These are phyloP conservation scores for Dolomedes plantarius DNA, from an alignment of 2,888 invertebrate genomes.

Conservation along the genomic window DNA sequence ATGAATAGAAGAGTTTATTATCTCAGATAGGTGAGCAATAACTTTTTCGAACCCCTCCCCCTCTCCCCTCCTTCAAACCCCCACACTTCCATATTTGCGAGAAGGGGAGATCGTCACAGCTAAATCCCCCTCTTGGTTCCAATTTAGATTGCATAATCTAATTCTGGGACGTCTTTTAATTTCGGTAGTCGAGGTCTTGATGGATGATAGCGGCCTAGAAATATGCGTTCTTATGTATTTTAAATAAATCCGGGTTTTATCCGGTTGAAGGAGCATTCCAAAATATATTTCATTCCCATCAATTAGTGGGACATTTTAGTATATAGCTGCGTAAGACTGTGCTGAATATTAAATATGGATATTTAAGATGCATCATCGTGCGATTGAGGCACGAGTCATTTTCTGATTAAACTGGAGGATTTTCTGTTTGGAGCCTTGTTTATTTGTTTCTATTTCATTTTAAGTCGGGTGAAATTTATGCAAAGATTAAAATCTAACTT, in stretches of 20 bases:
- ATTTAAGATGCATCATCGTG: too few species aligned
- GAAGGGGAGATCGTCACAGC: background rate
- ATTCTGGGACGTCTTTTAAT: constrained; percentile 54
- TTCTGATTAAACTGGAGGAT: too few species aligned
- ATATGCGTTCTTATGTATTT: background rate
- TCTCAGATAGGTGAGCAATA: constrained; percentile 43
- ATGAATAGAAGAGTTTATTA: constrained; percentile 38
- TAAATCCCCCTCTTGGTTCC: constrained; percentile 25
- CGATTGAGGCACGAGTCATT: too few species aligned
- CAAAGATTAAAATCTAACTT: too few species aligned
- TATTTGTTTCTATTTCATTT: too few species aligned
- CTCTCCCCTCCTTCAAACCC: background rate
- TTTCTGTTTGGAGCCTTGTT: too few species aligned
- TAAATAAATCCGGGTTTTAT: background rate
- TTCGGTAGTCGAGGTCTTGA: constrained; percentile 32
- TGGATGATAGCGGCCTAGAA: constrained; percentile 33
- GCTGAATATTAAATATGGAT: too few species aligned
- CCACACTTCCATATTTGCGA: background rate
- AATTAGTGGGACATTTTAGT: too few species aligned
- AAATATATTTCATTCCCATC: background rate
- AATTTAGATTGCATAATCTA: constrained; percentile 62
- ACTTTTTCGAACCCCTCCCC: background rate
- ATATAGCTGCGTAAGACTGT: too few species aligned
- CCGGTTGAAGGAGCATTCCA: background rate
- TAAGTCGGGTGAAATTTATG: too few species aligned